Conservation (phyloP, 64 coral and sea anemone species). For the Montipora efflorescens region DNA sequence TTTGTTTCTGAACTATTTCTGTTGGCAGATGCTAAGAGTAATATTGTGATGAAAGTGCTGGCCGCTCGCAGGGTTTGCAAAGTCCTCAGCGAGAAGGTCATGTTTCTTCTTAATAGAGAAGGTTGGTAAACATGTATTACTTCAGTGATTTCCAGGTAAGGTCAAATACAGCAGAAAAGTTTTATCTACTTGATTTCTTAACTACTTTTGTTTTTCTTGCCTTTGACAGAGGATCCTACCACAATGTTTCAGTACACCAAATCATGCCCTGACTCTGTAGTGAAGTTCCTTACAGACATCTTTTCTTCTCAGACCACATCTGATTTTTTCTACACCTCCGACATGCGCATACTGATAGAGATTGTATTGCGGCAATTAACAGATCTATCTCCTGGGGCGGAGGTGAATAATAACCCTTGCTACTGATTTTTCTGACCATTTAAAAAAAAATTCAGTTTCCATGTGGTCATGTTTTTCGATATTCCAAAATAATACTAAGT, state of each 20-base stretch:
- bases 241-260: slow-evolving; percentile 79
- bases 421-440: too few relatives aligned
- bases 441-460: background rate
- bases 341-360: slow-evolving; percentile 92
- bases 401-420: slow-evolving; percentile 36
- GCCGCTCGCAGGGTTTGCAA: slow-evolving; percentile 55
- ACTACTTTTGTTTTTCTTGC: background rate
- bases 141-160: too few relatives aligned
- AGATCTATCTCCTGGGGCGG: slow-evolving; percentile 83
- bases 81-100: slow-evolving; percentile 82
- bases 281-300: slow-evolving; percentile 92
- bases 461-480: too few relatives aligned
- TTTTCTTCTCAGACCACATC: slow-evolving; percentile 88
- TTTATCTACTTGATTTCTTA: too few relatives aligned
- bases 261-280: slow-evolving; percentile 78
- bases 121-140: slow-evolving; percentile 43
- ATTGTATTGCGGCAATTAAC: slow-evolving; percentile 84
- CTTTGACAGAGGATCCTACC: slow-evolving; percentile 86
- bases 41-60: slow-evolving; percentile 89
- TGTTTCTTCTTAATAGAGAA: slow-evolving; percentile 93
- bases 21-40: slow-evolving; percentile 63
- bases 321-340: slow-evolving; percentile 88
- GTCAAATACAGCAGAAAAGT: too few relatives aligned
- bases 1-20: background rate
- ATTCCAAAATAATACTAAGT: too few relatives aligned